Percentiles rank a stretch among this genome's conserved stretches.
phyloP scores from a whole-genome alignment of 2,888 invertebrate species.

The Acleris holmiana region DNA sequence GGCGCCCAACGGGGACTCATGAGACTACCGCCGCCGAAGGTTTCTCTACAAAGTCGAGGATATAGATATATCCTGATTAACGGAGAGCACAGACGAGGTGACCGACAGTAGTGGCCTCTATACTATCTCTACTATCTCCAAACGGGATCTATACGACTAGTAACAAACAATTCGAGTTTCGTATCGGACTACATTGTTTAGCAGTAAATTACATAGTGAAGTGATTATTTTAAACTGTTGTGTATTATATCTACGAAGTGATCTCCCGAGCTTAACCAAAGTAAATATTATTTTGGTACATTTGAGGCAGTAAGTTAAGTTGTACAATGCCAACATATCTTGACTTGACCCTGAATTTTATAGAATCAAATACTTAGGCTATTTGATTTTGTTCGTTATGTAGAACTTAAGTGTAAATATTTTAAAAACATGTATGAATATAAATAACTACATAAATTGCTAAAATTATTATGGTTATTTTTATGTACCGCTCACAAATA shows the following conservation, averaged over 20 bases:
- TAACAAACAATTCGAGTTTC: constrained; percentile 25
- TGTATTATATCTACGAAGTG: constrained; percentile 26
- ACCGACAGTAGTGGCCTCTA: constrained; percentile 77
- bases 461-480: too few relatives aligned
- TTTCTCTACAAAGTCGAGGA: constrained; percentile 74
- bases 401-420: too few relatives aligned
- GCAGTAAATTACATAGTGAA: constrained; percentile 1
- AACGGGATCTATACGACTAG: constrained; percentile 69
- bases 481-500: too few relatives aligned
- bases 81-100: constrained; percentile 79
- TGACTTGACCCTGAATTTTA: not conserved
- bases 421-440: too few relatives aligned
- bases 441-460: too few relatives aligned
- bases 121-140: constrained; percentile 72
- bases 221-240: constrained; percentile 9
- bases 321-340: constrained; percentile 26
- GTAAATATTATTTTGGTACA: constrained; percentile 27
- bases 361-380: not conserved
- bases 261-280: constrained; percentile 34
- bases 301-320: constrained; percentile 9
- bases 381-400: not conserved
- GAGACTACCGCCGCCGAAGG: constrained; percentile 73
- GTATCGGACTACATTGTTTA: constrained; percentile 6
- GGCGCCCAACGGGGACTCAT: constrained; percentile 79
- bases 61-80: constrained; percentile 79